Base-by-base conservation (phyloP, 2,797 vertebrate species). In the Enteromius argenteus region DNA sequence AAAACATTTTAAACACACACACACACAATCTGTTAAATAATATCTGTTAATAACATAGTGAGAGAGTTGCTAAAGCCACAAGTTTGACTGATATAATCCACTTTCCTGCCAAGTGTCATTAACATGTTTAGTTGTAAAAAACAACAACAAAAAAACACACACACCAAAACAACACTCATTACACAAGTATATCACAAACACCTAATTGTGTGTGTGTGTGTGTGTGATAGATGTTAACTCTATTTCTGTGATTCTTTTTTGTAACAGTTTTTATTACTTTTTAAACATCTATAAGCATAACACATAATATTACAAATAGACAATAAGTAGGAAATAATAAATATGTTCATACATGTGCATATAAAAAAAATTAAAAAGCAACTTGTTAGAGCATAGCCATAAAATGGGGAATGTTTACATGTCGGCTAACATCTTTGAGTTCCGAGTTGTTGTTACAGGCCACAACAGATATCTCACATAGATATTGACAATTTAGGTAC, bases 61-160 rank as follows among this genome's bases (percentile, higher is more conserved):
- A 60, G 14, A 58, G 13, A 46, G 15, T 39, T 30, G 53, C n/a
- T 62, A 6, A 2, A 17, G 74, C 9, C 35, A 42, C 58, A 77
- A 23, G 75, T 77, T 60, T 21, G 58, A 77, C 8, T 44, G n/a
- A 44, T 56, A 77, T n/a, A 60, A 62, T 77, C 8, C 15, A 78
- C 23, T 21, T 7, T 64, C 23, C 17, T 21, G 32, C 17, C 37
- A 64, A 30, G 51, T 76, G 35, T 76, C 53, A 42, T 58, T 58
- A 39, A 15, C 32, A 74, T n/a, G 10, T 35, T 74, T 21, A 35
- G 23, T 13, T 53, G 27, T 53, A 19, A 37, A 58, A 46, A 35
- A 32, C 37, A 39, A 39, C 39, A 39, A 39, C 37, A 39, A 39
- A 39, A 39, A 39, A 37, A 35, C 46, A 75, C 0, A 44, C 7